Evolutionary conservation across 2,888 invertebrate genomes (phyloP).

Genomic region (Erpobdella octoculata): DNA sequence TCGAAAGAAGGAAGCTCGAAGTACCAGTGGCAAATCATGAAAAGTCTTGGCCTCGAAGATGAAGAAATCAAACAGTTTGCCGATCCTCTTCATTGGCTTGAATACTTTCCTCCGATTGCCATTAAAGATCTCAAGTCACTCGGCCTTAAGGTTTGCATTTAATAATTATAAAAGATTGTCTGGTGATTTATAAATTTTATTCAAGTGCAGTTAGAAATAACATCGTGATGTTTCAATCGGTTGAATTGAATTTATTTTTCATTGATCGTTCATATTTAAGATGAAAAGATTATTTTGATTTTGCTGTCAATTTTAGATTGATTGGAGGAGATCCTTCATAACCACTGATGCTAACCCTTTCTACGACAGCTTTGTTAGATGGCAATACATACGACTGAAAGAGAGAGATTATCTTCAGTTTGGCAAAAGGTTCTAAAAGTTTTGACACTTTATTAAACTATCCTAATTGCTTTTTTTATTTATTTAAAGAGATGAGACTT

Average conservation of each 20-base stretch:
- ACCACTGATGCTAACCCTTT: slow-evolving; percentile 96
- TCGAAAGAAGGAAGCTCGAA: slow-evolving; percentile 82
- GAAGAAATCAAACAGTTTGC: slow-evolving; percentile 87
- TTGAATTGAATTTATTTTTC: too few relatives aligned
- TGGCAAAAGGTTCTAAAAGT: slow-evolving; percentile 80
- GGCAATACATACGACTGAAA: slow-evolving; percentile 85
- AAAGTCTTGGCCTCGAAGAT: slow-evolving; percentile 75
- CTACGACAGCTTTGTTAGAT: slow-evolving; percentile 91
- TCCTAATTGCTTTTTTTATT: neutral
- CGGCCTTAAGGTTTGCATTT: slow-evolving; percentile 69
- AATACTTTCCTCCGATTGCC: slow-evolving; percentile 87
- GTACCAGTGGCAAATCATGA: slow-evolving; percentile 99
- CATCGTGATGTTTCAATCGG: too few relatives aligned
- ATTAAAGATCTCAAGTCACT: slow-evolving; percentile 76
- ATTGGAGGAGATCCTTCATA: slow-evolving; percentile 95
- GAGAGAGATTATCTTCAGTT: slow-evolving; percentile 82
- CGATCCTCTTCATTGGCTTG: slow-evolving; percentile 83
- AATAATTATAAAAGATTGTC: neutral
- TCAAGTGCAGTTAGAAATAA: too few relatives aligned
- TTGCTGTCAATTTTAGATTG: slow-evolving; percentile 67
- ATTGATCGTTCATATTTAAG: too few relatives aligned
- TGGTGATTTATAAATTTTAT: too few relatives aligned
- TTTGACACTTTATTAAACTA: neutral
- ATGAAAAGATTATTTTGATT: too few relatives aligned
- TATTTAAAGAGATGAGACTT: too few relatives aligned